Evolutionary conservation across 35 echinoderm and acorn worm species (phyloP).

Genomic region (Acanthaster planci): DNA sequence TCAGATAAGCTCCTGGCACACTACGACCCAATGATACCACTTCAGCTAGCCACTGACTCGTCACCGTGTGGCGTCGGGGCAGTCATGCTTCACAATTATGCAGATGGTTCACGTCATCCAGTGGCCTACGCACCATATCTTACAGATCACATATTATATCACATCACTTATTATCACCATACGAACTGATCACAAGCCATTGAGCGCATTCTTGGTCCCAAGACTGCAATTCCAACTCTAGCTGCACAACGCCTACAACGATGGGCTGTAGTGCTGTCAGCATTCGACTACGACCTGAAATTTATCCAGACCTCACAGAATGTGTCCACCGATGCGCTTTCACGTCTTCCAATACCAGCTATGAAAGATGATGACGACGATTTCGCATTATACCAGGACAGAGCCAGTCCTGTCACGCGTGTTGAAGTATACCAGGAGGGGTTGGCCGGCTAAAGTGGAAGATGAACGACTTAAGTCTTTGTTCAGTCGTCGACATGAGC

Average conservation of each 20-base stretch:
- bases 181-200: constrained; percentile 55
- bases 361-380: background rate
- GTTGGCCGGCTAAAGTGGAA: background rate
- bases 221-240: constrained; percentile 41
- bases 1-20: constrained; percentile 30
- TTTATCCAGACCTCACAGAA: constrained; percentile 23
- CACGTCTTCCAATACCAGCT: constrained; percentile 25
- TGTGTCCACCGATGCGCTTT: constrained; percentile 40
- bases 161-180: too few species aligned
- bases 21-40: constrained; percentile 29
- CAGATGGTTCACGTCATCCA: constrained; percentile 37
- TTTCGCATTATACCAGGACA: constrained; percentile 22
- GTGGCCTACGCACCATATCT: constrained; percentile 68
- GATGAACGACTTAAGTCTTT: constrained; percentile 24
- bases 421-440: background rate
- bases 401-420: constrained; percentile 39
- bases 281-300: constrained; percentile 50
- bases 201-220: constrained; percentile 41
- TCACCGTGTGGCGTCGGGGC: constrained; percentile 60
- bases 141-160: too few species aligned
- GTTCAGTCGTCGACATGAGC: too few species aligned
- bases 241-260: constrained; percentile 34
- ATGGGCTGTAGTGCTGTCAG: constrained; percentile 48
- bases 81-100: constrained; percentile 47
- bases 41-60: constrained; percentile 46